These are phyloP conservation scores for Ariolimax columbianus DNA, from an alignment of 2,888 invertebrate species.

Conservation along the genomic window DNA sequence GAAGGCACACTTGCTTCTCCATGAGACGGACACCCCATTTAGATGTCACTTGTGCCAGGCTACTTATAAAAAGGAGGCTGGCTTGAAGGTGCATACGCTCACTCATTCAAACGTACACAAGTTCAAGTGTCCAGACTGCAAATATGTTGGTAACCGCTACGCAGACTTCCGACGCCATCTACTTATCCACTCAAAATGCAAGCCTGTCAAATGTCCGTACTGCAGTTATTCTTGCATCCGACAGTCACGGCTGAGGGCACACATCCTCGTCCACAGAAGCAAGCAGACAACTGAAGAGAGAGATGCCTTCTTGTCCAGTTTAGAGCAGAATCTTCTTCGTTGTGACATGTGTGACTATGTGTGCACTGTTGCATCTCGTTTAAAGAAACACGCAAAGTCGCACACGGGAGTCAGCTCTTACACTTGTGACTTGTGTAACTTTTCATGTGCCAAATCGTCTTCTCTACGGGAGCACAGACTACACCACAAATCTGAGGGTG, in stretches of 20 bases:
- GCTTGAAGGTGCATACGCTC: slow-evolving; percentile 47
- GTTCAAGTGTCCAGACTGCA: slow-evolving; percentile 38
- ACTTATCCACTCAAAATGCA: slow-evolving; percentile 44
- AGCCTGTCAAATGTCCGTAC: slow-evolving; percentile 44
- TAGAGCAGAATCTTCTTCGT: slow-evolving; percentile 23
- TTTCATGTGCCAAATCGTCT: slow-evolving; percentile 4
- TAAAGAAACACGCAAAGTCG: slow-evolving; percentile 42
- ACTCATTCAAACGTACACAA: slow-evolving; percentile 41
- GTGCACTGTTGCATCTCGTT: slow-evolving; percentile 28
- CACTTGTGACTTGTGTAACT: slow-evolving; percentile 31
- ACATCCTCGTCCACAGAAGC: slow-evolving; percentile 37
- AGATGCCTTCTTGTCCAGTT: slow-evolving; percentile 27
- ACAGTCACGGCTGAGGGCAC: slow-evolving; percentile 44
- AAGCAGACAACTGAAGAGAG: not conserved
- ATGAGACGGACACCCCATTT: slow-evolving; percentile 42
- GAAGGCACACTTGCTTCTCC: slow-evolving; percentile 47
- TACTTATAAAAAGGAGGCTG: slow-evolving; percentile 46
- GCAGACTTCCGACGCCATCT: slow-evolving; percentile 47
- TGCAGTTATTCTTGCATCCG: slow-evolving; percentile 50
- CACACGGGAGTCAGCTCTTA: slow-evolving; percentile 25
- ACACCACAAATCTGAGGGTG: not conserved
- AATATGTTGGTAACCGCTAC: slow-evolving; percentile 37
- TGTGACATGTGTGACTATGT: slow-evolving; percentile 47
- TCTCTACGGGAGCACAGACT: slow-evolving; percentile 7
- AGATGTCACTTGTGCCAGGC: slow-evolving; percentile 37